Conservation (phyloP, 1,140 invertebrate species). For the Lamellibrachia luymesi region DNA sequence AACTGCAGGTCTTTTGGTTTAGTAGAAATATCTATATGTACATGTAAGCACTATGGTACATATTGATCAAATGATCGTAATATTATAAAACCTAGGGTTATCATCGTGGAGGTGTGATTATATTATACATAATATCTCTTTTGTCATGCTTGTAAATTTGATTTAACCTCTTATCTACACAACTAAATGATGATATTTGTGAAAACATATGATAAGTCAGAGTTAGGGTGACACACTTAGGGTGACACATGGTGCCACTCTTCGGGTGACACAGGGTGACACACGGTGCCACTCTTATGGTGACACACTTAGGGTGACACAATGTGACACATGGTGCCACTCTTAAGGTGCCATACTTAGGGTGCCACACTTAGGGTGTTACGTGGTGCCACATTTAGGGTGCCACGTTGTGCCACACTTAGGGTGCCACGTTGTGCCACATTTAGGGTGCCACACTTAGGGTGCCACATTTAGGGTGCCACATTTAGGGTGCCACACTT, state of each 20-base stretch:
- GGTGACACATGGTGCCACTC: not conserved
- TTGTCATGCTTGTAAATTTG: not conserved
- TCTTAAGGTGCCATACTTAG: no score
- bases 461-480: not conserved
- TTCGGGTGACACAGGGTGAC: no score
- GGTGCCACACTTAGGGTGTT: no score
- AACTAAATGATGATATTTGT: not conserved
- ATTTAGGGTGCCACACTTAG: not conserved
- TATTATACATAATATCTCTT: not conserved
- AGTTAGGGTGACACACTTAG: not conserved
- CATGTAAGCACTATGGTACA: not conserved
- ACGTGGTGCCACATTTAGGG: no score
- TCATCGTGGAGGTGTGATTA: not conserved
- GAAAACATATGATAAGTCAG: no score
- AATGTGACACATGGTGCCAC: no score
- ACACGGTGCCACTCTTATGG: no score
- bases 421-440: no score
- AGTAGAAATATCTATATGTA: not conserved
- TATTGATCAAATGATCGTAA: not conserved
- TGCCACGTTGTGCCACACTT: no score
- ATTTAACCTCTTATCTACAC: not conserved
- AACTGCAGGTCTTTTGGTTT: not conserved
- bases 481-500: no score
- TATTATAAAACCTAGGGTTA: not conserved
- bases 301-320: no score